phyloP scores from a whole-genome alignment of 2,888 invertebrate genomes.

The Apamea anceps region DNA sequence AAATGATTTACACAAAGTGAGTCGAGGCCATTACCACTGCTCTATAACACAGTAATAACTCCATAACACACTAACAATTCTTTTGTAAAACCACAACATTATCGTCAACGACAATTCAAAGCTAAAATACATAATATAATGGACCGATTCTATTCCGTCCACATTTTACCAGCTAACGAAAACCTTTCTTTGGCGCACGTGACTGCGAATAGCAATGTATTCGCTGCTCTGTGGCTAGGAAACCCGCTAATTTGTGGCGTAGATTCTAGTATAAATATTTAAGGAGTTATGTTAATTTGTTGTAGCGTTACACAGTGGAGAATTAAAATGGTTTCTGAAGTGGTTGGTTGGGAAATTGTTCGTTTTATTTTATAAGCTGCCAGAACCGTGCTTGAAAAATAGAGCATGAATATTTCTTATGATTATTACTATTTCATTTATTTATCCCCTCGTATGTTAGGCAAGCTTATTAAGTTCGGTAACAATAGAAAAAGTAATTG shows the following conservation, averaged over 20 bases:
- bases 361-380: not conserved
- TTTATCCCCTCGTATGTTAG: no score
- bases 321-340: constrained; percentile 24
- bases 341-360: not conserved
- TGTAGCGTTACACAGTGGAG: constrained; percentile 14
- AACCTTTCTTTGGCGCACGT: constrained; percentile 70
- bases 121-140: constrained; percentile 64
- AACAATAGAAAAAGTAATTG: no score
- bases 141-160: constrained; percentile 65
- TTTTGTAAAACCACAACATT: constrained; percentile 52
- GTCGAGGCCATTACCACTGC: not conserved
- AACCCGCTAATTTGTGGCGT: constrained; percentile 56
- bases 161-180: constrained; percentile 63
- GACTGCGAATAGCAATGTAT: constrained; percentile 68
- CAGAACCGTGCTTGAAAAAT: not conserved
- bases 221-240: constrained; percentile 52
- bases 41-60: not conserved
- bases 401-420: not conserved
- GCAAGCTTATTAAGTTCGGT: no score
- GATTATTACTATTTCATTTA: no score
- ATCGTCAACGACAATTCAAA: constrained; percentile 51
- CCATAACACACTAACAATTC: constrained; percentile 26
- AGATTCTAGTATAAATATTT: constrained; percentile 42
- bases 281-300: constrained; percentile 37
- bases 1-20: no score